A percentile compares a stretch with the other conserved stretches of the same genome.
These are phyloP conservation scores for Chromobotia macracanthus DNA, from an alignment of 2,797 vertebrate genomes.

Conservation along the genomic window DNA sequence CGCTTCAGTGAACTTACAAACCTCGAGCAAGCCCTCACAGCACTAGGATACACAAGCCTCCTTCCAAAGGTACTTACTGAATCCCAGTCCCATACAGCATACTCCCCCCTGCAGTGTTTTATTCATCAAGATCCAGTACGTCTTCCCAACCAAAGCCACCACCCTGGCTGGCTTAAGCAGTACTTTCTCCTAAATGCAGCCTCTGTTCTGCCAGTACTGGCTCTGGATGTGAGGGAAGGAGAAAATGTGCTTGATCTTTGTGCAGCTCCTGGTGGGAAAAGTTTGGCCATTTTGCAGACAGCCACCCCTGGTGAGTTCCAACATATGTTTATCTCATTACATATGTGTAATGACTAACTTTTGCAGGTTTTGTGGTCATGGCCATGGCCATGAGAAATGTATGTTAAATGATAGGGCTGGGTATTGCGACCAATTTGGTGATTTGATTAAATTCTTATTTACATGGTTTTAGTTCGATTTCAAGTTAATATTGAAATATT, in stretches of 20 bases:
- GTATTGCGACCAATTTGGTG: too few relatives aligned
- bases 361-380: too few relatives aligned
- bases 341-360: not conserved
- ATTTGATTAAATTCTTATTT: too few relatives aligned
- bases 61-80: constrained; percentile 61
- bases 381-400: not conserved
- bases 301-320: constrained; percentile 82
- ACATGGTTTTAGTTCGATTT: too few relatives aligned
- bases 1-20: constrained; percentile 78
- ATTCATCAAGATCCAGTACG: constrained; percentile 72
- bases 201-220: constrained; percentile 90
- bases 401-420: not conserved
- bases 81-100: constrained; percentile 38
- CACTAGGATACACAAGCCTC: constrained; percentile 79
- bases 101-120: constrained; percentile 81
- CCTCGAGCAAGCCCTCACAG: constrained; percentile 74
- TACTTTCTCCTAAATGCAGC: constrained; percentile 94
- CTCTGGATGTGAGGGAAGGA: constrained; percentile 82
- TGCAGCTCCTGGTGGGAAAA: constrained; percentile 94
- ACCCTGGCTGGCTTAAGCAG: constrained; percentile 83
- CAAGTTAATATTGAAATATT: too few relatives aligned
- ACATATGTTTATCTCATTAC: not conserved
- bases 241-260: constrained; percentile 93
- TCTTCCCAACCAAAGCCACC: constrained; percentile 85
- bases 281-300: constrained; percentile 85